phyloP scores from a whole-genome alignment of 2,888 invertebrate genomes.

The Nemotelus pantherinus region DNA sequence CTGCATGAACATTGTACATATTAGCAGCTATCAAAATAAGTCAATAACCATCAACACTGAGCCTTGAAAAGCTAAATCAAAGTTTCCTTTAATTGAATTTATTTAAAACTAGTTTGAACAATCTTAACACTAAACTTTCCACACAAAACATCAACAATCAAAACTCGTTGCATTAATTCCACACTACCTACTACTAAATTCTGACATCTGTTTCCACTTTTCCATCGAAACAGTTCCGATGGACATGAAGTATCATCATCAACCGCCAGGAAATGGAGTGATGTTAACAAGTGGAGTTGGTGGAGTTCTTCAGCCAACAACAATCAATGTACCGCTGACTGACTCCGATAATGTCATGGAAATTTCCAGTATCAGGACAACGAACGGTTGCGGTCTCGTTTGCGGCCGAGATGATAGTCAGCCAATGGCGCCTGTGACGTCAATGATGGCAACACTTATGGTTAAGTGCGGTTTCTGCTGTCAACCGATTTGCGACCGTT shows the following conservation, averaged over 20 bases:
- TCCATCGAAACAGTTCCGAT: slow-evolving; percentile 60
- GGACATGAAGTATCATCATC: slow-evolving; percentile 63
- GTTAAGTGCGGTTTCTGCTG: slow-evolving; percentile 74
- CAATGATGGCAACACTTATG: slow-evolving; percentile 49
- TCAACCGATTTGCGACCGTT: slow-evolving; percentile 77
- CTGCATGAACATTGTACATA: no score
- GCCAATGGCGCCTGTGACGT: slow-evolving; percentile 43
- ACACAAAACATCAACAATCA: neutral
- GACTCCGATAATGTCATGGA: slow-evolving; percentile 34
- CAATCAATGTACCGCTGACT: slow-evolving; percentile 50
- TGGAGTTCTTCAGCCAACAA: slow-evolving; percentile 52
- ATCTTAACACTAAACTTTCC: neutral
- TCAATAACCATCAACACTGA: no score
- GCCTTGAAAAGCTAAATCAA: no score
- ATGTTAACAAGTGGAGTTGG: slow-evolving; percentile 63
- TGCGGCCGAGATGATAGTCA: slow-evolving; percentile 45
- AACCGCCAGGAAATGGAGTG: slow-evolving; percentile 64
- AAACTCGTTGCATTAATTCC: neutral
- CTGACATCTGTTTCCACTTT: slow-evolving; percentile 34
- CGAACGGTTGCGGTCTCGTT: slow-evolving; percentile 36
- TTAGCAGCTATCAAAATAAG: no score
- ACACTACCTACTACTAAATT: neutral
- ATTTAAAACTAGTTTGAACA: no score
- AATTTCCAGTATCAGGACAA: slow-evolving; percentile 47
- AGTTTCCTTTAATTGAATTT: no score